A percentile compares a stretch with the other conserved stretches of the same genome.
Conservation (phyloP, 2,797 vertebrate genomes). For the Oreochromis mossambicus region DNA sequence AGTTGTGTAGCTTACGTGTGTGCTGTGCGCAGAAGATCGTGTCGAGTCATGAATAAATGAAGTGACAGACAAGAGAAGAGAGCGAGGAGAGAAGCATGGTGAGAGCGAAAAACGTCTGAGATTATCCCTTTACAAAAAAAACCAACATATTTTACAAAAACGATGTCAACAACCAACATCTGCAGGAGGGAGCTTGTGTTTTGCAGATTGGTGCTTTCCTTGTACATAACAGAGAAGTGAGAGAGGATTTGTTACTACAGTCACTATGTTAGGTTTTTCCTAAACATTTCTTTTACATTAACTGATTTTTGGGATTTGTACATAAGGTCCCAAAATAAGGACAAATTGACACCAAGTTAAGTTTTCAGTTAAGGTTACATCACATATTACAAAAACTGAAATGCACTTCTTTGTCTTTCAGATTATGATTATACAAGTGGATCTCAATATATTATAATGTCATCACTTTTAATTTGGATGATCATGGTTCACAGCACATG, state of each 20-base stretch:
- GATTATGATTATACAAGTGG: neutral
- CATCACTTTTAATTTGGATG: neutral
- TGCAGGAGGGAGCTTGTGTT: neutral
- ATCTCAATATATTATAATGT: neutral
- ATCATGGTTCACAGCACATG: accelerated
- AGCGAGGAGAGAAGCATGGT: neutral
- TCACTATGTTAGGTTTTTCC: neutral
- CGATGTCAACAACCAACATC: constrained; percentile 7
- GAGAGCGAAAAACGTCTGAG: neutral
- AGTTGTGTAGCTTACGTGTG: constrained; percentile 19
- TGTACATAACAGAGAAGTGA: neutral
- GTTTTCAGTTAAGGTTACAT: neutral
- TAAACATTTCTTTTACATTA: neutral
- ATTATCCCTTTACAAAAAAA: neutral
- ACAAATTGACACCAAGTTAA: neutral
- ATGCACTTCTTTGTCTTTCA: neutral
- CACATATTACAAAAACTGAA: neutral
- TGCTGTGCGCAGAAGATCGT: constrained; percentile 5
- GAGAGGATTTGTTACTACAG: neutral
- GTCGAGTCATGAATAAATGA: constrained; percentile 47
- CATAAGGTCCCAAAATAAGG: neutral
- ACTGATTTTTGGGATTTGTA: accelerated
- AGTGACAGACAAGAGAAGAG: constrained; percentile 12
- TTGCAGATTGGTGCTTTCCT: neutral
- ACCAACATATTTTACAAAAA: neutral